Evolutionary conservation across 1,140 invertebrate genomes (phyloP), one percentile per base, ranked within the genome.

Genomic region (Globodera rostochiensis): DNA sequence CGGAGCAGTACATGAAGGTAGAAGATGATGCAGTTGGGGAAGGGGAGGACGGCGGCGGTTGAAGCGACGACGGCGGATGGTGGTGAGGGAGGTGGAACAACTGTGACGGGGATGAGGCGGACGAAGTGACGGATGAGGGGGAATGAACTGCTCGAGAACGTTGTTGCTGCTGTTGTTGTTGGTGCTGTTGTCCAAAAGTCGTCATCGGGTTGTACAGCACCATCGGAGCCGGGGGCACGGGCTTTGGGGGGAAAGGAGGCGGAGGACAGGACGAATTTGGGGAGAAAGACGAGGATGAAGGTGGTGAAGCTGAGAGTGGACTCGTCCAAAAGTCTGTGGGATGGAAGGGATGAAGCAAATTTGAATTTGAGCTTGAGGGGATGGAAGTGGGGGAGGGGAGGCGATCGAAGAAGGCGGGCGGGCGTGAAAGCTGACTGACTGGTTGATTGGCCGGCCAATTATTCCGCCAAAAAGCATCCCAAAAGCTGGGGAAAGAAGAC

Each of bases 281-380:
- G 15, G 6, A 64, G 57, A 53, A 67, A n/a, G 21, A 67, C 0
- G 57, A 57, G 73, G 67, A 19, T 74, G 77, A 53, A 69, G 50
- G 25, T 36, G 45, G 79, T 21, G 64, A 80, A 9, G 80, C n/a
- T 9, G 79, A 80, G 36, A 80, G 74, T 25, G 76, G 25, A 70
- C 75, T 80, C 57, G 77, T 80, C 80, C 80, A 80, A 15, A 80
- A 80, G 21, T 80, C 80, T 80, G 53, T 19, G 57, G 69, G 9
- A 15, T 9, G 69, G 25, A 45, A 11, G 21, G 25, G 15, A 79
- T 76, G 73, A 57, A 75, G 77, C 67, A 79, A n/a, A 75, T 75
- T 73, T 13, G 11, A 78, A 50, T n/a, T 78, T 73, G 15, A 25
- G 7, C 21, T 50, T 15, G 2, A 47, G 50, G 50, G 50, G 74